Base-by-base conservation (phyloP, 2,888 invertebrate genomes). In the Andrena chrysosceles region DNA sequence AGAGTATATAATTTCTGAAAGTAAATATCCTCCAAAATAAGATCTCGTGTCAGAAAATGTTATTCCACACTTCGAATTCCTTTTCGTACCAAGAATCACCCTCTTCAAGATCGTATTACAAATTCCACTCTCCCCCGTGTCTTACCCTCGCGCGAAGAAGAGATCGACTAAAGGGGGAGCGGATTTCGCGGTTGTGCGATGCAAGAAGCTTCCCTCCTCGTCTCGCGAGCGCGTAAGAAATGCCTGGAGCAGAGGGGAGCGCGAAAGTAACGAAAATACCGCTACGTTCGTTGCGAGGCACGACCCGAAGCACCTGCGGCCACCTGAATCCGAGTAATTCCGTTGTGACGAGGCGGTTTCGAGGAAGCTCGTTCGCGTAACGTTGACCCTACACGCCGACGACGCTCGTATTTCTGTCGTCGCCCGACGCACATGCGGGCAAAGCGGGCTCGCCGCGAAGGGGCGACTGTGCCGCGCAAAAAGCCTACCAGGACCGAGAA, bases 331-430 rank as follows among this genome's bases (percentile, higher is more conserved):
- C 70, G 52, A 60, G 77, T 59, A 69, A 72, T 87, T 70, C 68
- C 72, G 31, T 64, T 59, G 72, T 77, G 85, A 82, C 71, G 71
- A 74, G 48, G 76, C 56, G 59, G 71, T 73, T 84, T 59, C 77
- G 77, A 69, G 60, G 68, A 77, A 81, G 77, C 74, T 76, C 52
- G 70, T 75, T 74, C 79, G 78, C 83, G 86, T 87, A 84, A 87
- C 88, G 79, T 87, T 88, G 86, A 87, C 88, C 88, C 79, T 75
- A 79, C 68, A 31, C 81, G 62, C 56, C 69, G 71, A 66, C 54
- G 74, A 54, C 77, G 20, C 52, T 86, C 82, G 89, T 88, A 87
- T 87, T 87, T 88, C 84, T 88, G 87, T 88, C 88, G 84, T 63
- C 54, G 63, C 35, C 20, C 54, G 33, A 77, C 83, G 69, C 78